phyloP scores from a whole-genome alignment of 2,888 invertebrate genomes.

The Plagodis pulveraria region DNA sequence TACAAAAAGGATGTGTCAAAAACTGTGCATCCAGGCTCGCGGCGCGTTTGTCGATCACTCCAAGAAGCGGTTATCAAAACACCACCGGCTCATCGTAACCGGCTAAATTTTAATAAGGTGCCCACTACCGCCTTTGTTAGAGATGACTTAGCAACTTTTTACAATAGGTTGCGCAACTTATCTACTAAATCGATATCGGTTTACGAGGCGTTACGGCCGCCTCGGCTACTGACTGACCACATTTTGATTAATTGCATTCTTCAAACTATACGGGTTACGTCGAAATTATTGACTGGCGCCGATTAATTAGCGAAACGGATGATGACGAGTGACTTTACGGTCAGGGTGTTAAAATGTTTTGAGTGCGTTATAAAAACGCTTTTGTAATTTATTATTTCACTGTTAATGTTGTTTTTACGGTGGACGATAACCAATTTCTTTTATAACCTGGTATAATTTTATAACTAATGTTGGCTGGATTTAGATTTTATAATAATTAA shows the following conservation, averaged over 20 bases:
- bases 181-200: slow-evolving; percentile 83
- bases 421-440: slow-evolving; percentile 27
- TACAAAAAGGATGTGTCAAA: slow-evolving; percentile 68
- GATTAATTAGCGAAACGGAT: slow-evolving; percentile 79
- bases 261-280: slow-evolving; percentile 59
- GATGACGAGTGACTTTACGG: slow-evolving; percentile 68
- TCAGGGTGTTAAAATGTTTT: slow-evolving; percentile 64
- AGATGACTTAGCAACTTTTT: slow-evolving; percentile 73
- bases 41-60: slow-evolving; percentile 62
- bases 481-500: slow-evolving; percentile 26
- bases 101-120: slow-evolving; percentile 84
- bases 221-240: slow-evolving; percentile 83
- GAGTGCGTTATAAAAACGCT: slow-evolving; percentile 56
- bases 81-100: slow-evolving; percentile 78
- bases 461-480: slow-evolving; percentile 16
- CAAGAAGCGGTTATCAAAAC: slow-evolving; percentile 80
- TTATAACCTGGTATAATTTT: slow-evolving; percentile 25
- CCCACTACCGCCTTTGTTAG: slow-evolving; percentile 82
- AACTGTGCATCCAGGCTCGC: slow-evolving; percentile 60
- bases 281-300: slow-evolving; percentile 76
- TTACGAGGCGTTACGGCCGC: slow-evolving; percentile 82
- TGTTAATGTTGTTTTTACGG: slow-evolving; percentile 51
- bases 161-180: slow-evolving; percentile 84
- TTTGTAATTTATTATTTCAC: slow-evolving; percentile 55
- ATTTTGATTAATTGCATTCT: slow-evolving; percentile 83